Evolutionary conservation across 2,113 vertebrate species (phyloP).

Genomic region (Casuarius casuarius): DNA sequence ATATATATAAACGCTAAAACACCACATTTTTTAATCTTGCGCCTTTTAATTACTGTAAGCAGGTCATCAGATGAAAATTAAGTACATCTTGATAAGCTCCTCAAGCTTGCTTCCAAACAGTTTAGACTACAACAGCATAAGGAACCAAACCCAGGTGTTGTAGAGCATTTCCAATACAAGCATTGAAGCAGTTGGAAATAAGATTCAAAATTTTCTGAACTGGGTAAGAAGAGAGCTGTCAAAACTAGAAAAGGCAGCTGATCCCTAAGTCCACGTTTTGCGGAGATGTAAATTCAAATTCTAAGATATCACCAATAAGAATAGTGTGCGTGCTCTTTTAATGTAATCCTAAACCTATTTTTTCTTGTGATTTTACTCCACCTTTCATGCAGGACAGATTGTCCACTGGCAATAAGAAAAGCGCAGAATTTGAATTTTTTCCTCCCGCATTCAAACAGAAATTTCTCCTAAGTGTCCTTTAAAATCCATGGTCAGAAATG

Average conservation of each 20-base stretch:
- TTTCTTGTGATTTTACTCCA: not conserved
- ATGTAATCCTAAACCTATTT: not conserved
- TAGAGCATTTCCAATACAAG: not conserved
- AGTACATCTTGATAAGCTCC: not conserved
- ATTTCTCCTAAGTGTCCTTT: not conserved
- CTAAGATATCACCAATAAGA: not conserved
- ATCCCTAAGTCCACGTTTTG: not conserved
- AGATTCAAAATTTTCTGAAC: not conserved
- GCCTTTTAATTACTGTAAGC: not conserved
- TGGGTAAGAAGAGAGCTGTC: not conserved
- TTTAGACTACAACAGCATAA: not conserved
- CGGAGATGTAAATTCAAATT: not conserved
- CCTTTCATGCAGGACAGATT: not conserved
- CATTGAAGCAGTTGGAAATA: not conserved
- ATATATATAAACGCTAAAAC: not conserved
- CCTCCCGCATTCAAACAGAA: not conserved
- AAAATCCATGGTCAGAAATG: not conserved
- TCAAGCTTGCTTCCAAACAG: not conserved
- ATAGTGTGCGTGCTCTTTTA: not conserved
- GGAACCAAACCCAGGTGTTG: rapidly evolving
- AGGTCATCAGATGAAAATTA: not conserved
- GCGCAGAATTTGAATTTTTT: not conserved
- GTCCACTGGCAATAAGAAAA: not conserved
- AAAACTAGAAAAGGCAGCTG: not conserved
- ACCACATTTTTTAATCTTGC: not conserved